These are phyloP conservation scores for Cyprinodon brontotheroides DNA, from an alignment of 2,113 vertebrate species.

Conservation along the genomic window DNA sequence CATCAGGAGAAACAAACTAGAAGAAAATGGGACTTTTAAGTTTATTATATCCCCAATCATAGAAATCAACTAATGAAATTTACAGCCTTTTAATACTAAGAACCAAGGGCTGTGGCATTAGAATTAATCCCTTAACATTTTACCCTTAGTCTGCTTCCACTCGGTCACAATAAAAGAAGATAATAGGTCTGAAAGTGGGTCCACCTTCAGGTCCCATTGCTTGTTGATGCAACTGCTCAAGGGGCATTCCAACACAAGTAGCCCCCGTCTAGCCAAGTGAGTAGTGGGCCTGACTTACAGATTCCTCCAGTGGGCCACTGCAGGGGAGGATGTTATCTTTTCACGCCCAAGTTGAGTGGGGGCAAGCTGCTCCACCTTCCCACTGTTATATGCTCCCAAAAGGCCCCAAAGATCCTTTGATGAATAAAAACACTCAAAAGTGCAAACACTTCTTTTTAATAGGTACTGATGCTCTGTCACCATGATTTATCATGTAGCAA, in stretches of 20 bases:
- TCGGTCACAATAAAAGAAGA: conserved; percentile 8
- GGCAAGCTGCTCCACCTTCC: conserved; percentile 56
- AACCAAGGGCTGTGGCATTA: neutral
- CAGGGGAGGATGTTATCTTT: conserved; percentile 75
- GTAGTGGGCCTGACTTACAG: conserved; percentile 45
- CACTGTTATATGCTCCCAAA: conserved; percentile 42
- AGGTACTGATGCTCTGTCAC: neutral
- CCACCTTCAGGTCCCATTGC: conserved; percentile 40
- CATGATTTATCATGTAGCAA: neutral
- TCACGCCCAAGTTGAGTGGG: conserved; percentile 51
- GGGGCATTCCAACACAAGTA: conserved; percentile 72
- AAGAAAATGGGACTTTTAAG: conserved; percentile 5
- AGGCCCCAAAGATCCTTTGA: conserved; percentile 11
- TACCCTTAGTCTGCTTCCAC: neutral
- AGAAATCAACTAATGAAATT: neutral
- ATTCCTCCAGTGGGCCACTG: conserved; percentile 55
- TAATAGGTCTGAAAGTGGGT: conserved; percentile 26
- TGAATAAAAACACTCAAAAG: neutral
- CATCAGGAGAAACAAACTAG: conserved; percentile 7
- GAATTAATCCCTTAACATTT: conserved; percentile 9
- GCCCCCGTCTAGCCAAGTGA: conserved; percentile 51
- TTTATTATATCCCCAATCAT: neutral
- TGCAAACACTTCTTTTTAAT: neutral
- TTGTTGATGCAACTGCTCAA: conserved; percentile 77
- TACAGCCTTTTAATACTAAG: neutral